Conservation (phyloP, 2,113 vertebrate genomes). For the Dicentrarchus labrax region DNA sequence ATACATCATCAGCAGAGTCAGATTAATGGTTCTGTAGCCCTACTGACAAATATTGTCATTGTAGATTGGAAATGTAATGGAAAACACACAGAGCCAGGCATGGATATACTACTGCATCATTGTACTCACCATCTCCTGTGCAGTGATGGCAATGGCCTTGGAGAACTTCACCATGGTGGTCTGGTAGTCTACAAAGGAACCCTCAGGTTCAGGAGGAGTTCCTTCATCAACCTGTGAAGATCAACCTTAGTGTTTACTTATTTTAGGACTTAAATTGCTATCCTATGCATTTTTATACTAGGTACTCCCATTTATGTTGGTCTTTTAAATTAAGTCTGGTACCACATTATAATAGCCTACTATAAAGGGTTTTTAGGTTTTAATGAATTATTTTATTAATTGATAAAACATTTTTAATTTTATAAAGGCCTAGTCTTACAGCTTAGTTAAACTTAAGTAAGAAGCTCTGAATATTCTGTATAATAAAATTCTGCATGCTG, state of each 20-base stretch:
- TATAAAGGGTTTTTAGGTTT: background rate
- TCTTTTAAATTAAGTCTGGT: background rate
- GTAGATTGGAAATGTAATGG: slow-evolving; percentile 18
- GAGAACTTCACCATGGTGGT: slow-evolving; percentile 98
- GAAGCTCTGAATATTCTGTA: background rate
- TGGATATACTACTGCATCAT: background rate
- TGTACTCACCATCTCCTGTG: slow-evolving; percentile 97
- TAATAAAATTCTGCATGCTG: background rate
- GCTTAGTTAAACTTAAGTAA: background rate
- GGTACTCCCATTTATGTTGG: background rate
- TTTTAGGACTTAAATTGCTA: background rate
- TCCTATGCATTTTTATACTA: background rate
- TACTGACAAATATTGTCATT: slow-evolving; percentile 31
- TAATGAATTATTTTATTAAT: background rate
- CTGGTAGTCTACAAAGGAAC: slow-evolving; percentile 98
- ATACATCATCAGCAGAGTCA: slow-evolving; percentile 36
- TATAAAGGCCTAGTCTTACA: background rate
- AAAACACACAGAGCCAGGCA: slow-evolving; percentile 7
- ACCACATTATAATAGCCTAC: background rate
- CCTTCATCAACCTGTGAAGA: slow-evolving; percentile 92
- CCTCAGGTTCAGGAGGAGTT: slow-evolving; percentile 93
- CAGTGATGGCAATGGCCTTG: slow-evolving; percentile 96
- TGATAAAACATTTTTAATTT: background rate
- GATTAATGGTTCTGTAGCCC: slow-evolving; percentile 4
- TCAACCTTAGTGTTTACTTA: background rate